These are phyloP conservation scores for Artemisiospiza belli DNA, from an alignment of 2,113 vertebrate species.

Conservation along the genomic window DNA sequence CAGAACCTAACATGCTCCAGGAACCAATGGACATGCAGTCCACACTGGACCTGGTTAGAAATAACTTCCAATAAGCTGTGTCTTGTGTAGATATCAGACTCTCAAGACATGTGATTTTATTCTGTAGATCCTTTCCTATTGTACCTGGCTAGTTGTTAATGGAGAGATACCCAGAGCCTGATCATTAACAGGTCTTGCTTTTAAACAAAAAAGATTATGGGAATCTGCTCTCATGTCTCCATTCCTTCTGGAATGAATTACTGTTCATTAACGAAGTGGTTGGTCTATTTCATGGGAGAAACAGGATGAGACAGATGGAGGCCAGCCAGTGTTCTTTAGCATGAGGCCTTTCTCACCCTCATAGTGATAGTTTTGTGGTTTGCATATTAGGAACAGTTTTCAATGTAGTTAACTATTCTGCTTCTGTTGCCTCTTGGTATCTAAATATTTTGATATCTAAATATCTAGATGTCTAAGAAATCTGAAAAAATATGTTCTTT, in stretches of 20 bases:
- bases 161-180: neutral
- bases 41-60: neutral
- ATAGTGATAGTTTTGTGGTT: neutral
- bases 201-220: neutral
- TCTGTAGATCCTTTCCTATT: neutral
- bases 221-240: neutral
- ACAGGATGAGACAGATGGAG: constrained; percentile 21
- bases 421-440: neutral
- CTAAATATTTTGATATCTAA: neutral
- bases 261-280: constrained; percentile 1
- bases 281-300: constrained; percentile 37
- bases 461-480: neutral
- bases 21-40: neutral
- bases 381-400: neutral
- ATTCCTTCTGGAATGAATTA: constrained; percentile 39
- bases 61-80: neutral
- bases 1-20: neutral
- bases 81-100: neutral
- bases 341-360: constrained; percentile 41
- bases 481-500: neutral
- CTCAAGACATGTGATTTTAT: neutral
- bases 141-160: neutral
- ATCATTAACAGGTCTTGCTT: neutral
- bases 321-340: constrained; percentile 16
- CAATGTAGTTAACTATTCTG: constrained; percentile 6